These are phyloP conservation scores for Intellagama lesueurii DNA, from an alignment of 2,797 vertebrate genomes.

Conservation along the genomic window DNA sequence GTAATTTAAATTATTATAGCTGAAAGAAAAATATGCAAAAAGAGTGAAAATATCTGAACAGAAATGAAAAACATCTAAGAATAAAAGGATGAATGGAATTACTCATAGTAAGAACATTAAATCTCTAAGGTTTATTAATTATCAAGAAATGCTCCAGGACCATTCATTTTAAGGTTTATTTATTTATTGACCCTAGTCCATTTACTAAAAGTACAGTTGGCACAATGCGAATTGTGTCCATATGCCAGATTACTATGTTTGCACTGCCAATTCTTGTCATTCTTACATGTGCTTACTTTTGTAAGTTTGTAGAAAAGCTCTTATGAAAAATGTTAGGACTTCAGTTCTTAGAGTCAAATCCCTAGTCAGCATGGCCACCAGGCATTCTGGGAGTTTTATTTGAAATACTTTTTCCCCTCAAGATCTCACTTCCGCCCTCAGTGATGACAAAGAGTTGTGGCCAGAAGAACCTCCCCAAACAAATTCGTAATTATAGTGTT, in stretches of 20 bases:
- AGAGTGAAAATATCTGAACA: neutral
- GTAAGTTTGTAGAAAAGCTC: too few relatives aligned
- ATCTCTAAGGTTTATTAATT: neutral
- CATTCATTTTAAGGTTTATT: neutral
- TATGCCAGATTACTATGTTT: neutral
- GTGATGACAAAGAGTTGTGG: neutral
- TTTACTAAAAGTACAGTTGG: neutral
- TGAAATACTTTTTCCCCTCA: too few relatives aligned
- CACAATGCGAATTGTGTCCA: neutral
- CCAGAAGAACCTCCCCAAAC: accelerated
- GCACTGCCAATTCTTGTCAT: neutral
- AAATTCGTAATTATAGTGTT: neutral
- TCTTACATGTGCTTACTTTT: too few relatives aligned
- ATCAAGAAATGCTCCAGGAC: neutral
- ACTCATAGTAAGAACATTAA: neutral
- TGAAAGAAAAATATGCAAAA: conserved; percentile 8
- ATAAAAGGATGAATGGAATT: neutral
- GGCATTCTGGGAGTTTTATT: too few relatives aligned
- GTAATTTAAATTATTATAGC: conserved; percentile 4
- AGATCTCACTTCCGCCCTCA: neutral
- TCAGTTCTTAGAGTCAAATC: too few relatives aligned
- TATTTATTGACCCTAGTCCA: neutral
- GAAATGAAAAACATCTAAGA: neutral
- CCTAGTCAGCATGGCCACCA: too few relatives aligned
- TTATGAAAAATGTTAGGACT: too few relatives aligned